These are phyloP conservation scores for Pogonognathellus flavescens DNA, from an alignment of 1,140 invertebrate genomes.

Conservation along the genomic window DNA sequence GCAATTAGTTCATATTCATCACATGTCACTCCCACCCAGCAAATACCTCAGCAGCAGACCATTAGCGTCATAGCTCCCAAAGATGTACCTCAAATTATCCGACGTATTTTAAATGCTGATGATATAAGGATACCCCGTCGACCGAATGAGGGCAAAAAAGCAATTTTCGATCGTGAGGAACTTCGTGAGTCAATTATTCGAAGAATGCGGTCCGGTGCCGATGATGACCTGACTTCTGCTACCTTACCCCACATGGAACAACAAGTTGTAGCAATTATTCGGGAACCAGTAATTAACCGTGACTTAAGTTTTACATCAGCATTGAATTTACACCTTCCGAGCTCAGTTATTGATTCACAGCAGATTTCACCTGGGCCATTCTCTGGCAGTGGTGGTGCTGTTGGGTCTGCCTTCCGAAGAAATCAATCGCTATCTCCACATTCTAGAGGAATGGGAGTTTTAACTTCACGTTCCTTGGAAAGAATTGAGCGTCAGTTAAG, in stretches of 20 bases:
- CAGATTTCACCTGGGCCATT: conserved; percentile 11
- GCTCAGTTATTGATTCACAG: conserved; percentile 4
- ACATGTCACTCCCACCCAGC: not conserved
- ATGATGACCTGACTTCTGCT: conserved; percentile 56
- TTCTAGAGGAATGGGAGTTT: conserved; percentile 12
- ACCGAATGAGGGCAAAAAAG: conserved; percentile 58
- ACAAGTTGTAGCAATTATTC: conserved; percentile 64
- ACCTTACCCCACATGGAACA: conserved; percentile 34
- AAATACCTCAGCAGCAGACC: conserved; percentile 15
- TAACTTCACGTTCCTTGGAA: conserved; percentile 35
- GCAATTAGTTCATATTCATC: not conserved
- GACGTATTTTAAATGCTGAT: conserved; percentile 62
- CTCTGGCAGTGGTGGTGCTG: not conserved
- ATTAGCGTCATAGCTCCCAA: conserved; percentile 45
- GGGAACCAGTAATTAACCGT: conserved; percentile 54
- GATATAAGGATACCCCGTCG: conserved; percentile 65
- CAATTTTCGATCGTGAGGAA: conserved; percentile 66
- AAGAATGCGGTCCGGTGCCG: conserved; percentile 57
- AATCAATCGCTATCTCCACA: conserved; percentile 15
- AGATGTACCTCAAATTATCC: conserved; percentile 57
- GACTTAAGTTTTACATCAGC: conserved; percentile 5
- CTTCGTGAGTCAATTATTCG: conserved; percentile 59
- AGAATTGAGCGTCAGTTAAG: conserved; percentile 51
- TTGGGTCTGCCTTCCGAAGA: not conserved
- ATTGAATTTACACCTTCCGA: conserved; percentile 16